Percentiles rank a stretch among this genome's conserved stretches.
phyloP scores from a whole-genome alignment of 37 sponge, comb jelly and placozoan genomes.

The Haliclona indistincta region DNA sequence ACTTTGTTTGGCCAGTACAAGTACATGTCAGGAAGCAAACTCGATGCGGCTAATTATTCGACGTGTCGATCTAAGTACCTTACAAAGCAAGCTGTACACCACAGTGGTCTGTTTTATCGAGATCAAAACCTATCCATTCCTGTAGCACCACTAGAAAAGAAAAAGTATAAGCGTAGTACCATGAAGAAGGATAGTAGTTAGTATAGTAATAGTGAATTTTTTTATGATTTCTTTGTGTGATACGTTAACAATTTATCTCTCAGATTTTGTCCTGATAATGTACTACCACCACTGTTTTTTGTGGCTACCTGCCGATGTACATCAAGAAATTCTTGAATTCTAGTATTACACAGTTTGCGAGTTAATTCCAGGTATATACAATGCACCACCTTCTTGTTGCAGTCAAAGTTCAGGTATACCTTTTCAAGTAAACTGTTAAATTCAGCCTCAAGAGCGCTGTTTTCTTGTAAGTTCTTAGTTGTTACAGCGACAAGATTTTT shows the following conservation, averaged over 20 bases:
- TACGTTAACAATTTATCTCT: not conserved
- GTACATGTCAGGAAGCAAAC: conserved; percentile 1
- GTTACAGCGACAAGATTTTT: not conserved
- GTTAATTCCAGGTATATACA: not conserved
- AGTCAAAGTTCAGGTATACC: too few relatives aligned
- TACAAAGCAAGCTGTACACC: conserved; percentile 12
- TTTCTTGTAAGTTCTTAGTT: not conserved
- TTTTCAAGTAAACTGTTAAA: too few relatives aligned
- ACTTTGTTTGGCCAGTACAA: not conserved
- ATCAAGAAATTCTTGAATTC: conserved; percentile 1
- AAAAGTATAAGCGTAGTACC: too few relatives aligned
- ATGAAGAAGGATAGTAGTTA: not conserved
- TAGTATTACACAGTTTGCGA: not conserved
- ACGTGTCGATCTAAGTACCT: not conserved
- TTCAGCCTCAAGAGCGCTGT: too few relatives aligned
- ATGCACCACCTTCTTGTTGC: too few relatives aligned
- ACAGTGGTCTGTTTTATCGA: not conserved
- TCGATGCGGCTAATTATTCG: conserved; percentile 5
- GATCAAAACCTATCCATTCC: not conserved
- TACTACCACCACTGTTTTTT: not conserved
- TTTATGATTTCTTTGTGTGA: not conserved
- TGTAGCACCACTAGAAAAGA: not conserved
- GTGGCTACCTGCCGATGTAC: not conserved
- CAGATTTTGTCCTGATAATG: not conserved
- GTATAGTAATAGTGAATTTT: not conserved